Percentiles rank a stretch among this genome's conserved stretches.
Conservation (phyloP, 2,797 vertebrate species). For the Pseudochirops cupreus region DNA sequence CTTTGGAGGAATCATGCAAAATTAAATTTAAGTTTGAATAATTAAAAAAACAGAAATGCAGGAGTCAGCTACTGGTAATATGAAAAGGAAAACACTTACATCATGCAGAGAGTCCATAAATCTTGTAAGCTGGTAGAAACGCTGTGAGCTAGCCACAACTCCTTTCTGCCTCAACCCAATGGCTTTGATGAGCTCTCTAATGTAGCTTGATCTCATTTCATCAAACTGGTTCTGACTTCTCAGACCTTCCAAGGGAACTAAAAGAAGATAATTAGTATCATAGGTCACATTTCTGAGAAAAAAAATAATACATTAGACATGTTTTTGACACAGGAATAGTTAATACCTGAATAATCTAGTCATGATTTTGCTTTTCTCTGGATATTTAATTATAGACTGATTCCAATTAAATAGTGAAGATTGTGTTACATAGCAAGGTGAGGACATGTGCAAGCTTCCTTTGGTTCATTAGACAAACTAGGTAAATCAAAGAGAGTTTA, state of each 20-base stretch:
- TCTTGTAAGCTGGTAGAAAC: constrained; percentile 98
- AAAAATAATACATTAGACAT: constrained; percentile 20
- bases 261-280: constrained; percentile 56
- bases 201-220: constrained; percentile 97
- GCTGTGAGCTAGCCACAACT: constrained; percentile 92
- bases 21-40: constrained; percentile 39
- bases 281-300: constrained; percentile 36
- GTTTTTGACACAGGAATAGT: constrained; percentile 5
- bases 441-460: neutral
- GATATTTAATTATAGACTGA: neutral
- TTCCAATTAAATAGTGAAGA: constrained; percentile 33
- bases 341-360: constrained; percentile 5
- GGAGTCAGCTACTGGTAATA: constrained; percentile 8
- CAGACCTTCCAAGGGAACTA: constrained; percentile 97
- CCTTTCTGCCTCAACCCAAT: constrained; percentile 94
- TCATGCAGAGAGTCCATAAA: constrained; percentile 98
- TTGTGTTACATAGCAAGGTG: neutral
- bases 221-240: constrained; percentile 96
- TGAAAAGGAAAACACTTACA: constrained; percentile 81
- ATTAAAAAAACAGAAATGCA: constrained; percentile 44
- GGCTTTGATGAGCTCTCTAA: constrained; percentile 94
- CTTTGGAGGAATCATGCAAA: constrained; percentile 20
- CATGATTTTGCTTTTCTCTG: constrained; percentile 20
- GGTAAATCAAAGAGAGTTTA: constrained; percentile 10
- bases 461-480: constrained; percentile 2